Evolutionary conservation across 2,888 invertebrate genomes (phyloP), one percentile per base, ranked within the genome.

Genomic region (Acanthosepion lycidas): DNA sequence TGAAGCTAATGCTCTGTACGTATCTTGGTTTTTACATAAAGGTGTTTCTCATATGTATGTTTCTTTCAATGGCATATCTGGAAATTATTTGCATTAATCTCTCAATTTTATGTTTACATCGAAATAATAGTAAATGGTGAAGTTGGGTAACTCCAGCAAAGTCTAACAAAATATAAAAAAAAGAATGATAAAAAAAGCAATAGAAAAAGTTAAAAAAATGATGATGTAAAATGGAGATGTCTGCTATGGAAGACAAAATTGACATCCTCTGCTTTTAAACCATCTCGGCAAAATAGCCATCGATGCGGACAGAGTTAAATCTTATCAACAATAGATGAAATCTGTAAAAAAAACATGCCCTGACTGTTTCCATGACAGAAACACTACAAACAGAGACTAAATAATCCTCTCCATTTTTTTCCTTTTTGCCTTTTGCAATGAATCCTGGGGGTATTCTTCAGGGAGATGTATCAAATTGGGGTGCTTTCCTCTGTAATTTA

Each of bases 391-490:
- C n/a, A 78, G 3, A 18, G 78, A 78, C 78, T 78, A 78, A 78
- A 78, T 78, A 78, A 78, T 78, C 78, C n/a, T 15, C n/a, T 33
- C n/a, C 15, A n/a, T 33, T 78, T 78, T 78, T 78, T 78, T 78
- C 3, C 42, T 78, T 64, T 26, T 15, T 18, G 4, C 78, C n/a
- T 33, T n/a, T 78, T 78, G 78, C 78, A 78, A 78, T 78, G 78
- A 15, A 33, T 78, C 78, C 78, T 78, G n/a, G 12, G 78, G 78
- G 78, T 78, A n/a, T 78, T 33, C 78, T 78, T 78, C 15, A n/a
- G 78, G 78, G 78, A 78, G n/a, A 78, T n/a, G 78, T n/a, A n/a
- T 78, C n/a, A 78, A 78, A 78, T 78, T 78, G 78, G 78, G 78
- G 78, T 78, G 78, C 78, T 78, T 78, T 78, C n/a, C 78, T 78